Conservation (phyloP, 2,888 invertebrate species). For the Volucella inanis region DNA sequence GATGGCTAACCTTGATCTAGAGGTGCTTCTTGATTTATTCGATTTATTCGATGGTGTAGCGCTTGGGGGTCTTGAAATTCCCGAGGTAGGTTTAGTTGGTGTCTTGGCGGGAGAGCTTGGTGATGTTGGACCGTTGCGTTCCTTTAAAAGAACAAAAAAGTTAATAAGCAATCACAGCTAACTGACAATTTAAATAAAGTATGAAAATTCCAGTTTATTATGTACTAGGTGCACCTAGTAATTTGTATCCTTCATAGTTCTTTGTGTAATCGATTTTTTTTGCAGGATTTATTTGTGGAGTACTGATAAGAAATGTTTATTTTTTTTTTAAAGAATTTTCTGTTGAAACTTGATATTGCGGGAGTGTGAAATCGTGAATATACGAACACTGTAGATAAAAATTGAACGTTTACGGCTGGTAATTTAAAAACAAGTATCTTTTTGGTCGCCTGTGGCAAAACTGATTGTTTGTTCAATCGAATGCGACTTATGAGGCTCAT, state of each 20-base stretch:
- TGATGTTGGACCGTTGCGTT: conserved; percentile 87
- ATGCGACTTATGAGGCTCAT: conserved; percentile 71
- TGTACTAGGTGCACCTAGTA: conserved; percentile 3
- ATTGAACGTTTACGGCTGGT: conserved; percentile 39
- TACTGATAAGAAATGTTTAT: not conserved
- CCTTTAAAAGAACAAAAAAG: conserved; percentile 77
- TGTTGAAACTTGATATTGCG: not conserved
- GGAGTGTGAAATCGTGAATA: not conserved
- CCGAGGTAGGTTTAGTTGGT: conserved; percentile 83
- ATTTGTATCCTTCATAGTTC: conserved; percentile 38
- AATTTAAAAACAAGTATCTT: conserved; percentile 72
- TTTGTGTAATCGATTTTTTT: conserved; percentile 43
- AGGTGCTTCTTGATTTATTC: conserved; percentile 82
- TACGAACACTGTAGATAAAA: not conserved
- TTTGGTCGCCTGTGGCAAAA: conserved; percentile 76
- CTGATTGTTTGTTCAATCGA: conserved; percentile 78
- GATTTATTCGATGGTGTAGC: conserved; percentile 83
- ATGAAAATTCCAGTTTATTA: too few species aligned
- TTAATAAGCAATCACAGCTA: not conserved
- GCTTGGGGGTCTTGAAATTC: conserved; percentile 82
- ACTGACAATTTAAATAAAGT: not conserved
- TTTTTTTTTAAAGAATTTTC: not conserved
- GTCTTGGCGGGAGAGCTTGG: conserved; percentile 89
- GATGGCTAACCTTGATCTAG: conserved; percentile 82
- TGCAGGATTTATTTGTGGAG: conserved; percentile 45